Evolutionary conservation across 2,888 invertebrate genomes (phyloP).

Genomic region (Eristalis intricaria): DNA sequence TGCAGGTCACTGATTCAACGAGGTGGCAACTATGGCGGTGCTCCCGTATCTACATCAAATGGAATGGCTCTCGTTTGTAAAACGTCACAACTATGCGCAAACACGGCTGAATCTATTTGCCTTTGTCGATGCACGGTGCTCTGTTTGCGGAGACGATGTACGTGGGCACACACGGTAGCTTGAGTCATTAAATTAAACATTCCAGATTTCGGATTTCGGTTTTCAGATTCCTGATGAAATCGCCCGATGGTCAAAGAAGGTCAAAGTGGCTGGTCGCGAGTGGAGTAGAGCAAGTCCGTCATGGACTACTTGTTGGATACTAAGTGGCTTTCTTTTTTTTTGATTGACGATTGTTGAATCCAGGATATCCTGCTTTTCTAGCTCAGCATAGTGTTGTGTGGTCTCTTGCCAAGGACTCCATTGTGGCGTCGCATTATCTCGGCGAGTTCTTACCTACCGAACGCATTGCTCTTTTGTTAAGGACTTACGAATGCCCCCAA

Average conservation of each 20-base stretch:
- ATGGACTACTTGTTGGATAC: no score
- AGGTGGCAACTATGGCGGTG: background rate
- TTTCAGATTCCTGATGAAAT: background rate
- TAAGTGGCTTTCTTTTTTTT: no score
- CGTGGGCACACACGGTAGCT: background rate
- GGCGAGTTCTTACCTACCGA: no score
- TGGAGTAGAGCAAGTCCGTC: background rate
- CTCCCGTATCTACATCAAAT: background rate
- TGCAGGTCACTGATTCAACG: slow-evolving; percentile 8
- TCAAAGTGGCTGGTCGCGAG: background rate
- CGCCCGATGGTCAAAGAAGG: background rate
- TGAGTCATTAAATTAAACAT: background rate
- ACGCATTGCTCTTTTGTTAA: no score
- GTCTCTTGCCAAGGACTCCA: no score
- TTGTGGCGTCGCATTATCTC: no score
- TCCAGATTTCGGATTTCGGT: background rate
- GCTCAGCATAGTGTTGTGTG: no score
- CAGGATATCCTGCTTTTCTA: no score
- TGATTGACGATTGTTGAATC: no score
- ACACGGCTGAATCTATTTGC: background rate
- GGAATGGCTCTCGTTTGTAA: background rate
- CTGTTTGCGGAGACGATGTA: background rate
- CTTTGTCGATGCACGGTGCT: background rate
- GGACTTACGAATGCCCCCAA: no score
- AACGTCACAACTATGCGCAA: background rate